Evolutionary conservation across 37 sponge, comb jelly and placozoan genomes (phyloP).

Genomic region (Aphrocallistes beatrix): DNA sequence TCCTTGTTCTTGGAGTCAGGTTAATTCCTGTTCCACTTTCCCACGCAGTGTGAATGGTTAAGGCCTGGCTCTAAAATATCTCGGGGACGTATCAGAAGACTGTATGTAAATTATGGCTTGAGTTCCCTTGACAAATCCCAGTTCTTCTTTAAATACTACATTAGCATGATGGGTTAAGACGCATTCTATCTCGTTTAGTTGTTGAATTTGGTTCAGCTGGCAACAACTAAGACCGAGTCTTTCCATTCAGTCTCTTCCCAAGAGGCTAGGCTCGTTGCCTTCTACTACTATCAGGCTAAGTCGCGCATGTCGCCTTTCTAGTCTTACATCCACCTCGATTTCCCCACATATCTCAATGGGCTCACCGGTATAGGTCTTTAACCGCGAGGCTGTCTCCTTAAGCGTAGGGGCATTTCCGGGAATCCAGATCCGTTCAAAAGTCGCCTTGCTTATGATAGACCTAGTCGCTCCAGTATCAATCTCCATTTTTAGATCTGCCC

Average conservation of each 20-base stretch:
- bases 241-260: too few species aligned
- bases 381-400: not conserved
- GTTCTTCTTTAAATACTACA: constrained; percentile 23
- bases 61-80: constrained; percentile 29
- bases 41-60: constrained; percentile 35
- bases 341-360: too few species aligned
- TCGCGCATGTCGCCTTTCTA: too few species aligned
- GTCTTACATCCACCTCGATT: too few species aligned
- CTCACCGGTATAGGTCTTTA: too few species aligned
- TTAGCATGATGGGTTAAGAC: not conserved
- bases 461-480: not conserved
- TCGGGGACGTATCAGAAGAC: constrained; percentile 23
- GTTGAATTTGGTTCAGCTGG: too few species aligned
- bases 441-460: not conserved
- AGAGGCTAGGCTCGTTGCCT: too few species aligned
- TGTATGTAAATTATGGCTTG: constrained; percentile 23
- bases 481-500: not conserved
- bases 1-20: constrained; percentile 18
- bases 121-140: constrained; percentile 24
- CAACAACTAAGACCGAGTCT: too few species aligned
- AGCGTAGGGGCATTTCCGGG: not conserved
- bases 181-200: not conserved
- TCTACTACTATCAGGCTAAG: too few species aligned
- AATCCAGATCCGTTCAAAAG: not conserved
- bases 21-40: constrained; percentile 29